These are phyloP conservation scores for Bombus waltoni DNA, from an alignment of 1,140 invertebrate genomes.

Conservation along the genomic window DNA sequence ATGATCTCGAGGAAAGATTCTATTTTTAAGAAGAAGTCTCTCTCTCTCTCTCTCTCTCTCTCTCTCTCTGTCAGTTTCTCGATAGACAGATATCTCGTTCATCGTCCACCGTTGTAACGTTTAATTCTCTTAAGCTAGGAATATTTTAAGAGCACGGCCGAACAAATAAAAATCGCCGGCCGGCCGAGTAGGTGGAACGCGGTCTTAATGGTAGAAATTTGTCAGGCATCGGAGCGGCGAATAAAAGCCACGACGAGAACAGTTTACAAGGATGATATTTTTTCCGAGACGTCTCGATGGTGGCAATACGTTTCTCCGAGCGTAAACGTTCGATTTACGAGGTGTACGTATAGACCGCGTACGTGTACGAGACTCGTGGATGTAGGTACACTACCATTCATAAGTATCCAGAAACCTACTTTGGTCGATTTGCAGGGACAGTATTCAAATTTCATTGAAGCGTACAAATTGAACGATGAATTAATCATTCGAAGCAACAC, in stretches of 20 bases:
- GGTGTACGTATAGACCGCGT: no score
- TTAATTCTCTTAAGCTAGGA: constrained; percentile 8
- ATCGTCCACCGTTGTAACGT: background rate
- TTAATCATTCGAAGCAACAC: background rate
- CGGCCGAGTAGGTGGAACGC: background rate
- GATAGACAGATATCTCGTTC: no score
- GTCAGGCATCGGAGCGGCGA: background rate
- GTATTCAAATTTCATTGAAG: background rate
- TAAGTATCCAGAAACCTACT: no score
- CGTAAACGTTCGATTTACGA: constrained; percentile 53
- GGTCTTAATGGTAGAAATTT: constrained; percentile 14
- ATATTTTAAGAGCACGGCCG: background rate
- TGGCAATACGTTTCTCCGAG: constrained; percentile 14
- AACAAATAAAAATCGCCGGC: background rate
- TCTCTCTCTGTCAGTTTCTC: background rate
- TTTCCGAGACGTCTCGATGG: background rate
- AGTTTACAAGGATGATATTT: constrained; percentile 16
- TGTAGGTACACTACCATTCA: background rate
- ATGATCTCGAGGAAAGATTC: constrained; percentile 45
- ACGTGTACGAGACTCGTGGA: background rate
- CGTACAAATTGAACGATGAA: background rate
- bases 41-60: no score
- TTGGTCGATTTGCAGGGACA: background rate
- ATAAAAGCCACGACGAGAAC: background rate
- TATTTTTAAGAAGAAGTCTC: constrained; percentile 31